These are phyloP conservation scores for Acanthosepion esculentum DNA, from an alignment of 2,888 invertebrate genomes.

Conservation along the genomic window DNA sequence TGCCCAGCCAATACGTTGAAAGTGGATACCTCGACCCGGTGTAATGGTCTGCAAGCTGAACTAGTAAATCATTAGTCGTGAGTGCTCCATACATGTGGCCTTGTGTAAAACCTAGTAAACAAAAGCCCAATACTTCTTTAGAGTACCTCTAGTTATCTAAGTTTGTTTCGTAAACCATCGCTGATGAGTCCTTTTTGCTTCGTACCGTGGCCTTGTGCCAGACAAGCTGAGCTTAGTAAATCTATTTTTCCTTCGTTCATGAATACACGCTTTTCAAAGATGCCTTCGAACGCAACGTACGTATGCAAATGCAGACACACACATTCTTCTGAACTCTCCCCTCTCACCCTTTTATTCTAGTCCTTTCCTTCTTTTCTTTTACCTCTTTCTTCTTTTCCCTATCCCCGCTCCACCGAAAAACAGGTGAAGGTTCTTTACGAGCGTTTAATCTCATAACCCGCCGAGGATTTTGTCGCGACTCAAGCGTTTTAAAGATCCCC, in stretches of 20 bases:
- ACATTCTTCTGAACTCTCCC: not conserved
- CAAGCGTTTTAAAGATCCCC: not conserved
- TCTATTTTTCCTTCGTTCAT: too few species aligned
- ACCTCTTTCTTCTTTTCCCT: not conserved
- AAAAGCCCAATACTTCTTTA: too few species aligned
- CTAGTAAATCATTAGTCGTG: too few species aligned
- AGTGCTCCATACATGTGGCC: too few species aligned
- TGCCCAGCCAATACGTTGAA: too few species aligned
- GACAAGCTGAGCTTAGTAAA: not conserved
- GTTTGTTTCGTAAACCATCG: too few species aligned
- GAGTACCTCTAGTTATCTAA: too few species aligned
- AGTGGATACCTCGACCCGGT: too few species aligned
- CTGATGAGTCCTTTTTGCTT: too few species aligned
- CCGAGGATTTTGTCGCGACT: slow-evolving; percentile 18
- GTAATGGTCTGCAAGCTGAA: too few species aligned
- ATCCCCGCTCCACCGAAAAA: not conserved
- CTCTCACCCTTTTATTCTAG: not conserved
- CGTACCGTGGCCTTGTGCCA: too few species aligned
- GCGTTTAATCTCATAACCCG: not conserved
- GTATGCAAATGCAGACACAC: not conserved
- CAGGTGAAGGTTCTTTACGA: not conserved
- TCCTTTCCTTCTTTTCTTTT: not conserved
- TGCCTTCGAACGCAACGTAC: not conserved
- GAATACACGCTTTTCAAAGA: not conserved
- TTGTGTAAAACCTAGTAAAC: too few species aligned